Evolutionary conservation across 1,140 invertebrate species (phyloP), one percentile per base, ranked within the genome.

Genomic region (Pachypsylla venusta): DNA sequence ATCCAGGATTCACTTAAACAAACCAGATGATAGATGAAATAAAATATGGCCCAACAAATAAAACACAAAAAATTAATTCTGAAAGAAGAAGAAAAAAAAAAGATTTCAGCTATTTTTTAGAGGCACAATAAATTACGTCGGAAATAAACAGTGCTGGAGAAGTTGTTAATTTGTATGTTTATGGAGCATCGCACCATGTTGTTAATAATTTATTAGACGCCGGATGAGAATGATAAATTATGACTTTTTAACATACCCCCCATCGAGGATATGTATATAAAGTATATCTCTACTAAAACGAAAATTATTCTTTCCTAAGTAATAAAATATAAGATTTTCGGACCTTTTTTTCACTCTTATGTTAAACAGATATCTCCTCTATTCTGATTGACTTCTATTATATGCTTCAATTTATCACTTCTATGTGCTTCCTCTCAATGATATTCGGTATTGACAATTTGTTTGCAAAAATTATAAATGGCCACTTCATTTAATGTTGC

Each of bases 101-200:
- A 48, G 42, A 48, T 48, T 48, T n/a, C 16, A 48, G 22, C 16
- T 22, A 48, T 48, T 48, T 48, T 48, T 48, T 48, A 48, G 22
- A 48, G 22, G 42, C 22, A 22, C 22, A 48, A 48, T 48, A 48
- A 48, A 48, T 48, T 48, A 48, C 42, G 16, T 5, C 16, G 42
- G 42, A 48, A 48, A 48, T 48, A 48, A 48, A 19, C 22, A 48
- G n/a, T n/a, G n/a, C n/a, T n/a, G n/a, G 42, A 48, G 42, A 22
- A 48, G 42, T 48, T 48, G 42, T 48, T 48, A 48, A 48, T 48
- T 48, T 48, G 42, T 48, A 48, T 48, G 42, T 48, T 48, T 48
- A 48, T 48, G 42, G 42, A 48, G 22, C 42, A 48, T 48, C 22
- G 42, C n/a, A 48, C 16, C 42, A 48, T 48, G n/a, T 48, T 22